Conservation (phyloP, 1,140 invertebrate genomes). For the Whitmania pigra region DNA sequence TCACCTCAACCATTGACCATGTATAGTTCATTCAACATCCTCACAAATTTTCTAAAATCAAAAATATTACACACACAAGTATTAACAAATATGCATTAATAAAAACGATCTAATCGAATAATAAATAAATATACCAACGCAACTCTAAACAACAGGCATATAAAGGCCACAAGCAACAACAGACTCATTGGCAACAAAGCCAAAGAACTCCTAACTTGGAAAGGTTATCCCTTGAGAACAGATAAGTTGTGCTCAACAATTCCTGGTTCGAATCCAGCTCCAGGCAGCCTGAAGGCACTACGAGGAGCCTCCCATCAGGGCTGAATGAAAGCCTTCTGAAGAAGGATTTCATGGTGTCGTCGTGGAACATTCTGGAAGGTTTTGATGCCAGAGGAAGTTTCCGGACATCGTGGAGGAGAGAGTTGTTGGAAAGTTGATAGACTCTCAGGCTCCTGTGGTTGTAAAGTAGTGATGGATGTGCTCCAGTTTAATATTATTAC, state of each 20-base stretch:
- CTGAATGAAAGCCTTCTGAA: constrained; percentile 74
- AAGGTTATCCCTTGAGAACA: constrained; percentile 62
- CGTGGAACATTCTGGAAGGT: constrained; percentile 61
- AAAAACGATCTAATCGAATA: too few species aligned
- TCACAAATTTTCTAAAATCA: too few species aligned
- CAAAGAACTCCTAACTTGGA: constrained; percentile 47
- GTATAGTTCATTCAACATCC: too few species aligned
- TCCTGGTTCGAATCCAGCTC: constrained; percentile 32
- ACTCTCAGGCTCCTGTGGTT: constrained; percentile 55
- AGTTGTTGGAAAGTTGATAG: constrained; percentile 57
- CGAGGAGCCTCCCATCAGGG: constrained; percentile 72
- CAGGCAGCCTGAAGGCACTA: constrained; percentile 54
- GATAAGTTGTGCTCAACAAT: constrained; percentile 57
- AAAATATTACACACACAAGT: too few species aligned
- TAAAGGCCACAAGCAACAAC: not conserved
- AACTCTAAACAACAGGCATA: too few species aligned
- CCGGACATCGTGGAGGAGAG: constrained; percentile 56
- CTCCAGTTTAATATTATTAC: not conserved
- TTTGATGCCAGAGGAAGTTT: constrained; percentile 48
- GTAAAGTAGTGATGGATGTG: not conserved
- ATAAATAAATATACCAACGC: too few species aligned
- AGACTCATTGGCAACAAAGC: constrained; percentile 5
- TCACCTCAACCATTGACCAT: too few species aligned
- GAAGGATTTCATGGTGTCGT: constrained; percentile 86
- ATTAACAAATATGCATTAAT: too few species aligned